Base-by-base conservation (phyloP, 2,797 vertebrate genomes). In the Remorina albescens region DNA sequence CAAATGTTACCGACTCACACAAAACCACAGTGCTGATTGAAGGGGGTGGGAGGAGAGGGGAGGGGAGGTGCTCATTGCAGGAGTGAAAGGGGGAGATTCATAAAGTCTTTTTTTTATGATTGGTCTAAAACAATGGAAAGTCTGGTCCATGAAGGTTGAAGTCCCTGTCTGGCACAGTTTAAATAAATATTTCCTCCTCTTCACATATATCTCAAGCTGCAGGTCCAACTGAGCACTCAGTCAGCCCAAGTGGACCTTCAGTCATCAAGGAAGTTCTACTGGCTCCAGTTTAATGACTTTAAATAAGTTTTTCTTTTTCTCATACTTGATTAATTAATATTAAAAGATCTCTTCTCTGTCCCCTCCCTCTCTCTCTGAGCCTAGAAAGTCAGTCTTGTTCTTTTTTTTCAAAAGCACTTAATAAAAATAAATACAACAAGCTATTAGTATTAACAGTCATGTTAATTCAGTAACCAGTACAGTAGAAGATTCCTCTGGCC, bases 271-370 rank as follows among this genome's bases (percentile, higher is more conserved):
- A 93, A 94, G 94, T 95, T 96, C 94, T 94, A 96, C 95, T 96
- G 96, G 96, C 96, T 99, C 97, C 97, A 99, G 98, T 99, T 99
- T 97, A 96, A 96, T 96, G 94, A 96, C 80, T 97, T 99, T 98
- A 99, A 99, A 99, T 98, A 98, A 83, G 21, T 93, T 95, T 87
- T 81, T 95, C 81, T 78, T 78, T 71, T 95, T 57, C 76, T 94
- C 94, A 96, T 94, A 92, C 95, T 96, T 95, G 95, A 94, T 91
- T 94, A 96, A 94, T 96, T 93, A 89, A 91, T 96, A 96, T 95
- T 95, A 97, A 97, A 97, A 96, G 93, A 95, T 96, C 92, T 94
- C 94, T 94, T 91, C 58, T 86, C 75, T 86, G 74, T 88, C 83
- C 79, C 54, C 77, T 83, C 79, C n/a, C n/a, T 56, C 32, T 46